These are phyloP conservation scores for Neoaliturus tenellus DNA, from an alignment of 2,888 invertebrate genomes.

Conservation along the genomic window DNA sequence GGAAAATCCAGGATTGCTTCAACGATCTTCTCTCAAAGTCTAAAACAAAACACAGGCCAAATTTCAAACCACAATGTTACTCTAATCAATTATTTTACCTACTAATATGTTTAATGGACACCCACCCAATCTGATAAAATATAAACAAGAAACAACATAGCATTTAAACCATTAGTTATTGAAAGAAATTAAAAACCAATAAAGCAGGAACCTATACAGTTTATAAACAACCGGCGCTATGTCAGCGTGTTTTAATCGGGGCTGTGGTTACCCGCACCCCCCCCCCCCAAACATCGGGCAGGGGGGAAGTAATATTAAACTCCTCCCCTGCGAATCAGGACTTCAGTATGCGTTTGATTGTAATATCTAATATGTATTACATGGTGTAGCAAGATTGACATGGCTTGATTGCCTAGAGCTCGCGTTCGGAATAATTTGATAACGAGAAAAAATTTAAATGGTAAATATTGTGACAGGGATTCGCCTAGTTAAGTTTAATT, in stretches of 20 bases:
- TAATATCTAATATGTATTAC: conserved; percentile 42
- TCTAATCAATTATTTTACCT: background rate
- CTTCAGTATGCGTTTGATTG: conserved; percentile 19
- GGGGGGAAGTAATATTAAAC: conserved; percentile 46
- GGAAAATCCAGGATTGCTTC: too few species aligned
- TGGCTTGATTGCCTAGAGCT: background rate
- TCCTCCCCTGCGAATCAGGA: conserved; percentile 42
- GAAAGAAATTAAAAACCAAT: conserved; percentile 36
- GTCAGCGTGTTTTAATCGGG: conserved; percentile 43
- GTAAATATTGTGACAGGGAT: too few species aligned
- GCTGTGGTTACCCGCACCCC: conserved; percentile 11
- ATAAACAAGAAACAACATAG: background rate
- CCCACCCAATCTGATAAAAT: background rate
- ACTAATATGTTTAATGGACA: background rate
- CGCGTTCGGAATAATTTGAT: background rate
- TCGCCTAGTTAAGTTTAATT: too few species aligned
- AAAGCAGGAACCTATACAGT: conserved; percentile 24
- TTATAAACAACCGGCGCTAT: conserved; percentile 33
- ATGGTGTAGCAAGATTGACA: background rate
- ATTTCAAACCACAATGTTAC: background rate
- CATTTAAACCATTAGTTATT: background rate
- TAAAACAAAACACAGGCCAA: background rate
- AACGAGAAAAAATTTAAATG: too few species aligned
- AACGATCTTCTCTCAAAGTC: too few species aligned
- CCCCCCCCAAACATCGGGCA: background rate